phyloP scores from a whole-genome alignment of 2,888 invertebrate species.

The Alcis repandata region DNA sequence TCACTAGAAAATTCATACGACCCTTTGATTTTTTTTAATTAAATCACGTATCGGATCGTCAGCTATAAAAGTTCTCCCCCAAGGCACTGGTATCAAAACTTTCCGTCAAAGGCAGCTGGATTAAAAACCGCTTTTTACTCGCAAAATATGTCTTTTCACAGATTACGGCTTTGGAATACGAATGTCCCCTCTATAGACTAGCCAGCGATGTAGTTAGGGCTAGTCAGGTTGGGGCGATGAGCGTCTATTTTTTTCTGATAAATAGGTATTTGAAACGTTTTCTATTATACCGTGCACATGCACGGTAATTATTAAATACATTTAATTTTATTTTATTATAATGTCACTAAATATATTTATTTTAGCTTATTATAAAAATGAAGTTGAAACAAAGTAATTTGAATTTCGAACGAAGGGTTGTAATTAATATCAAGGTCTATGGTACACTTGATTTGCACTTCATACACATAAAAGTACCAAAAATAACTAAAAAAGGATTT shows the following conservation, averaged over 20 bases:
- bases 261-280: no score
- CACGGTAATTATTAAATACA: no score
- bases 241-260: not conserved
- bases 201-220: slow-evolving; percentile 8
- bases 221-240: not conserved
- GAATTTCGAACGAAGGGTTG: no score
- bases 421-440: no score
- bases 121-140: slow-evolving; percentile 63
- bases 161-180: slow-evolving; percentile 53
- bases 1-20: no score
- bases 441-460: no score
- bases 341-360: not conserved
- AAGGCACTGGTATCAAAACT: slow-evolving; percentile 56
- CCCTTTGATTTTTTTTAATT: not conserved
- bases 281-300: no score
- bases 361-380: no score
- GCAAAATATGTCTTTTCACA: slow-evolving; percentile 65
- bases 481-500: not conserved
- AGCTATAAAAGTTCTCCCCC: slow-evolving; percentile 45
- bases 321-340: no score
- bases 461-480: no score
- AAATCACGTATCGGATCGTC: slow-evolving; percentile 36
- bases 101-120: slow-evolving; percentile 56
- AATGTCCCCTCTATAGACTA: slow-evolving; percentile 41
- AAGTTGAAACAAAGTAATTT: no score